Base-by-base conservation (phyloP, 2,113 vertebrate species). In the Parotia lawesii region DNA sequence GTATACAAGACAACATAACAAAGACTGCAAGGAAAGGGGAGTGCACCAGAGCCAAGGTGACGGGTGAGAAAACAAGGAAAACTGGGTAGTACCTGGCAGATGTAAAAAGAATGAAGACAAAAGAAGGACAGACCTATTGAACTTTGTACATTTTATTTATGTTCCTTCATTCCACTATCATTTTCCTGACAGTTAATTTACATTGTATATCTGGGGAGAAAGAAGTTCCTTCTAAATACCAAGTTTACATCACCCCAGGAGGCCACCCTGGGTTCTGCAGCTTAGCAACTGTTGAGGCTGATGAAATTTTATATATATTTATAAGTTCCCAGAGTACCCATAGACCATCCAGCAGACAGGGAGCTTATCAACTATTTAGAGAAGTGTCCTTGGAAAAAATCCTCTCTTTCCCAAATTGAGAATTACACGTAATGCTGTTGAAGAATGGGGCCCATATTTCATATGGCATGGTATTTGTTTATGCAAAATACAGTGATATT, bases 301-400 rank as follows among this genome's bases (percentile, higher is more conserved):
- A 48, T 64, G 19, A 81, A 87, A 94, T 71, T 71, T 84, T 73
- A 92, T 35, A 67, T 45, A 25, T 69, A 85, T 90, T 86, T 91
- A 2, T 48, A 83, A 66, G 22, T 81, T 86, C 40, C 11, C 44
- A 53, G n/a, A 78, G 40, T 61, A 86, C 35, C 21, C 53, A 73
- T 0, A 90, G 35, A 64, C 56, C 47, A 93, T 92, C 33, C 57
- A 95, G 72, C 56, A 57, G 60, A 85, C 72, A 80, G 14, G 37
- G 37, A 81, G 25, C 79, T 93, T 90, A 93, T 84, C 88, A 90
- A 80, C 67, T 84, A 73, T 71, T 94, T 71, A 77, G 44, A 86
- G 12, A 94, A 74, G 3, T 5, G 28, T 61, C 53, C 69, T 84
- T 88, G 72, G 44, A 31, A 64, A 92, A 93, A 58, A 24, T 0